A percentile compares a stretch with the other conserved stretches of the same genome.
phyloP scores from a whole-genome alignment of 2,797 vertebrate genomes.

The Halcyon chelicuti region DNA sequence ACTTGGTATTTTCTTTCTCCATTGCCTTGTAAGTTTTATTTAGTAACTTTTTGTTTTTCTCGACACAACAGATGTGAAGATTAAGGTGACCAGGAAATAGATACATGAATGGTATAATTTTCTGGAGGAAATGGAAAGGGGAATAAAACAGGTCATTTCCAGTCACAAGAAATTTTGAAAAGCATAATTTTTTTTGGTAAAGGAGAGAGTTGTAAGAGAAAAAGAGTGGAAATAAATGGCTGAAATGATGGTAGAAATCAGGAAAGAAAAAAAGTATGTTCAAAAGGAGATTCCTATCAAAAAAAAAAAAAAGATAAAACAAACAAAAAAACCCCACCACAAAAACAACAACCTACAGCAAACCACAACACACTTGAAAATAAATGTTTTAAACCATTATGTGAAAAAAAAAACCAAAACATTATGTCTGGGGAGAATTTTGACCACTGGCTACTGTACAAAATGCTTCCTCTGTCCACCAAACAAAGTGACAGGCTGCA shows the following conservation, averaged over 20 bases:
- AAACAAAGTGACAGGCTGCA: not conserved
- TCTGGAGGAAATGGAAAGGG: not conserved
- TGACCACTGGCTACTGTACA: not conserved
- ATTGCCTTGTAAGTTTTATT: not conserved
- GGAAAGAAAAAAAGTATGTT: not conserved
- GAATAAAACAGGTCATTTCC: not conserved
- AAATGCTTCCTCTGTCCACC: not conserved
- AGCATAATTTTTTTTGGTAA: not conserved
- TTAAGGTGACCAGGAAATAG: not conserved
- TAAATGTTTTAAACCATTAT: not conserved
- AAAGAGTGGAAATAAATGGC: not conserved
- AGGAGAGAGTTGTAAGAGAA: not conserved
- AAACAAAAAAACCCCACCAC: not conserved
- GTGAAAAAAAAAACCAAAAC: not conserved
- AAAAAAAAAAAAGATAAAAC: fast-evolving
- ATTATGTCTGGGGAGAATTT: not conserved
- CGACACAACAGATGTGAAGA: not conserved
- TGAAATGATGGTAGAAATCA: not conserved
- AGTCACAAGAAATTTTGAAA: not conserved
- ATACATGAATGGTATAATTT: not conserved
- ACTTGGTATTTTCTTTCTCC: not conserved
- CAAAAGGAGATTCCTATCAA: not conserved
- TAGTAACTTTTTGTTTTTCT: not conserved
- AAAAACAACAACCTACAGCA: too few relatives aligned
- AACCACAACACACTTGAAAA: not conserved